Evolutionary conservation across 1,140 invertebrate genomes (phyloP).

Genomic region (Dendrolimus kikuchii): DNA sequence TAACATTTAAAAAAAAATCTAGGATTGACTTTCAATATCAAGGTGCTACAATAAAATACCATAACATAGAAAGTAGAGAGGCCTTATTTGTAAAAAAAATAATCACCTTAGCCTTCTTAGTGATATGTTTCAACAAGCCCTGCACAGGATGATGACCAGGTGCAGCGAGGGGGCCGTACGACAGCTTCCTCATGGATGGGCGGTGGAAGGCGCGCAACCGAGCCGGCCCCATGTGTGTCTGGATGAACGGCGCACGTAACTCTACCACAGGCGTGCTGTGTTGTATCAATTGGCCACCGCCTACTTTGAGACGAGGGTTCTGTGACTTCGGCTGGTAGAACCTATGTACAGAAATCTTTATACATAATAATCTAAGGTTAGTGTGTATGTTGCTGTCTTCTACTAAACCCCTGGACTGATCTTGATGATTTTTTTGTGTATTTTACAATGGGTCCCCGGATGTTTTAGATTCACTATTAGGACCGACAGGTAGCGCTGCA

Average conservation of each 20-base stretch:
- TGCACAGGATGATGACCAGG: slow-evolving; percentile 82
- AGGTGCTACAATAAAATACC: no score
- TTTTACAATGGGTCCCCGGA: no score
- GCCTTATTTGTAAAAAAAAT: slow-evolving; percentile 1
- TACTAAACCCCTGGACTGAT: no score
- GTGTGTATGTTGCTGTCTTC: no score
- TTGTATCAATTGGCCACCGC: slow-evolving; percentile 90
- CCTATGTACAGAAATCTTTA: slow-evolving; percentile 46
- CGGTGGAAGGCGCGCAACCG: slow-evolving; percentile 95
- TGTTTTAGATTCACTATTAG: no score
- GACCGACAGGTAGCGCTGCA: no score
- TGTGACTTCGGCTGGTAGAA: slow-evolving; percentile 94
- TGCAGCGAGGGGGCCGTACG: slow-evolving; percentile 83
- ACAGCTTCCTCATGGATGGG: slow-evolving; percentile 89
- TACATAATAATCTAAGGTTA: not conserved
- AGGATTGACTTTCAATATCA: not conserved
- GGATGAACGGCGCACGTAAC: slow-evolving; percentile 94
- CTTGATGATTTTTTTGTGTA: no score
- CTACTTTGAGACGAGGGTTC: slow-evolving; percentile 84
- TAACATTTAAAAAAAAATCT: slow-evolving; percentile 9
- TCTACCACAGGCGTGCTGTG: slow-evolving; percentile 98
- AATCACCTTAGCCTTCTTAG: slow-evolving; percentile 88
- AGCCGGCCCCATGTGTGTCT: slow-evolving; percentile 86
- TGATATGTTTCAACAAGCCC: slow-evolving; percentile 92
- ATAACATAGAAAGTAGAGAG: no score